These are phyloP conservation scores for Hydropotes inermis DNA, from an alignment of 2,113 vertebrate genomes.

Conservation along the genomic window DNA sequence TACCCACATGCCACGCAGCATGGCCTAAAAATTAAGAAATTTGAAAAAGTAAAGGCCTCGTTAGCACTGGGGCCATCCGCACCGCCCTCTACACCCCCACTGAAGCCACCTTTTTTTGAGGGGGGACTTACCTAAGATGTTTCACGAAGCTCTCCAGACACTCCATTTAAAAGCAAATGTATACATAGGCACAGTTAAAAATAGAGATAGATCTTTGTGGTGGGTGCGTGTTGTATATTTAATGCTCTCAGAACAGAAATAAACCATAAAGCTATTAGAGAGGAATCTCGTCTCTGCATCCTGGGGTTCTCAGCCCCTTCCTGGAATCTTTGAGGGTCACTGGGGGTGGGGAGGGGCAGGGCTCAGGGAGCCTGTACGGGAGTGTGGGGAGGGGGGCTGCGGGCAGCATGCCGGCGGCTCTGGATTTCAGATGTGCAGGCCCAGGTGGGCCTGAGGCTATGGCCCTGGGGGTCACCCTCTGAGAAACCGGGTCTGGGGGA, in stretches of 20 bases:
- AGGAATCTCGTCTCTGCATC: background rate
- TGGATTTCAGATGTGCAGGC: background rate
- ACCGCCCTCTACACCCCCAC: background rate
- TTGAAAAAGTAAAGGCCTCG: background rate
- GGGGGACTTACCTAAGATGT: background rate
- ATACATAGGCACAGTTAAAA: background rate
- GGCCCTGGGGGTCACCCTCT: background rate
- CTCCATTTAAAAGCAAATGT: background rate
- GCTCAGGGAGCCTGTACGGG: background rate
- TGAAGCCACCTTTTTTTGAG: background rate
- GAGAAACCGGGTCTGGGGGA: background rate
- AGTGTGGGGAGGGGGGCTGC: rapidly evolving
- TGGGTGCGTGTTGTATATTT: background rate
- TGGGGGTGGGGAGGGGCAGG: background rate
- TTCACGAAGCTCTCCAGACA: background rate
- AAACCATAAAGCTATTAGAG: background rate
- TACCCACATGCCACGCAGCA: background rate
- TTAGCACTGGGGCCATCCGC: background rate
- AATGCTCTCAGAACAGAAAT: background rate
- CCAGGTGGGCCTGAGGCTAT: background rate
- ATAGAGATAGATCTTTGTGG: background rate
- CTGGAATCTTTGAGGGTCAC: background rate
- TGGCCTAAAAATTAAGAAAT: background rate
- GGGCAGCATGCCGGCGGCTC: background rate
- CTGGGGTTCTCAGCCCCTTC: background rate